These are phyloP conservation scores for Atrina japonica DNA, from an alignment of 2,888 invertebrate genomes.

Conservation along the genomic window DNA sequence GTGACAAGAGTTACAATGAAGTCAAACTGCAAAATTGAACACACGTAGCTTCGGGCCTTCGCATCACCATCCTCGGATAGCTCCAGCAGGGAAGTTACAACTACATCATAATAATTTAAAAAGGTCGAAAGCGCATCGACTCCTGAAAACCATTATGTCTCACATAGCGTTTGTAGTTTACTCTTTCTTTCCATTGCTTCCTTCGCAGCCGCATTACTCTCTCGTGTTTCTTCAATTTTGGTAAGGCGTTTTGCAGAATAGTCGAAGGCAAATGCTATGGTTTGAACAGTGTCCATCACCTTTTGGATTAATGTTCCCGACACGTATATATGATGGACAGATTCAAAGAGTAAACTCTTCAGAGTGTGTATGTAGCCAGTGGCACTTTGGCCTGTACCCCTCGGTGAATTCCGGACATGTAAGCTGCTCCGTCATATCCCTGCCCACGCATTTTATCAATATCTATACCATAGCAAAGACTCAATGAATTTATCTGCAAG, in stretches of 20 bases:
- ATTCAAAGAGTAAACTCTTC: conserved; percentile 33
- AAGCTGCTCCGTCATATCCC: conserved; percentile 44
- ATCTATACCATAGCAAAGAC: conserved; percentile 14
- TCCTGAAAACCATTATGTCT: conserved; percentile 32
- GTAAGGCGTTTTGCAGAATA: conserved; percentile 34
- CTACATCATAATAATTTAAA: conserved; percentile 29
- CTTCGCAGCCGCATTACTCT: conserved; percentile 7
- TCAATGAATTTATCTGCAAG: conserved; percentile 12
- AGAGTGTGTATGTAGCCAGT: conserved; percentile 35
- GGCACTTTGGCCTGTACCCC: conserved; percentile 39
- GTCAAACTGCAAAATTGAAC: conserved; percentile 39
- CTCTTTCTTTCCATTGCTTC: conserved; percentile 29
- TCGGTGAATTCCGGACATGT: conserved; percentile 36
- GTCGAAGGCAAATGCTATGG: conserved; percentile 33
- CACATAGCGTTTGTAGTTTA: conserved; percentile 29
- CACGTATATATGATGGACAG: conserved; percentile 32
- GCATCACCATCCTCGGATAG: conserved; percentile 35
- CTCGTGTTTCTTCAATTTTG: conserved; percentile 28
- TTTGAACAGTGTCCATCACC: conserved; percentile 37
- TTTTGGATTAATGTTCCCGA: conserved; percentile 31
- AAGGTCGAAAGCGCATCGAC: conserved; percentile 29
- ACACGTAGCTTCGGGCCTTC: conserved; percentile 35
- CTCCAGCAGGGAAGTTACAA: conserved; percentile 33
- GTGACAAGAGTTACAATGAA: conserved; percentile 32
- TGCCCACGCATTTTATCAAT: conserved; percentile 34